These are phyloP conservation scores for Nestor notabilis DNA, from an alignment of 2,113 vertebrate species.

Conservation along the genomic window DNA sequence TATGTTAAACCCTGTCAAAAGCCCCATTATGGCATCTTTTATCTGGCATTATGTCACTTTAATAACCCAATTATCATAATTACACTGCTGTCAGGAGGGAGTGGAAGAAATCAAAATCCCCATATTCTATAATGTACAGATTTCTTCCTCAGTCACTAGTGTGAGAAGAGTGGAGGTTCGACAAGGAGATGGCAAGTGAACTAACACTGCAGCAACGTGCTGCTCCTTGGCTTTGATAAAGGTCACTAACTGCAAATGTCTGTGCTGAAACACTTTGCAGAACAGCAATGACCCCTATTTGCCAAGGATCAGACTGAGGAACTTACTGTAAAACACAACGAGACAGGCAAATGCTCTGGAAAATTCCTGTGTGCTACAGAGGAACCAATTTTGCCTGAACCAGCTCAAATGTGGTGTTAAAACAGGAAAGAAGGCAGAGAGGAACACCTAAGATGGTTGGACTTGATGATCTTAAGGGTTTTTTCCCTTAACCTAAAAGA, in stretches of 20 bases:
- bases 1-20: slow-evolving; percentile 31
- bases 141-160: background rate
- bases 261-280: background rate
- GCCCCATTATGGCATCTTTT: slow-evolving; percentile 36
- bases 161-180: background rate
- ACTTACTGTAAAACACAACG: background rate
- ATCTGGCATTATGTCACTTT: slow-evolving; percentile 50
- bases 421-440: background rate
- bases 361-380: background rate
- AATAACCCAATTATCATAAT: slow-evolving; percentile 64
- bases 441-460: background rate
- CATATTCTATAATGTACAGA: background rate
- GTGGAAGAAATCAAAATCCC: background rate
- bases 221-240: background rate
- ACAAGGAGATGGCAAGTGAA: background rate
- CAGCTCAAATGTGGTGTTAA: background rate
- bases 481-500: background rate
- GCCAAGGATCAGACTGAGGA: background rate
- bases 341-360: background rate
- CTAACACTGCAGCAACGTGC: background rate
- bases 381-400: background rate
- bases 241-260: background rate
- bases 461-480: background rate
- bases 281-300: background rate
- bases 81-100: slow-evolving; percentile 13